These are phyloP conservation scores for Stramonita haemastoma DNA, from an alignment of 2,888 invertebrate genomes.

Conservation along the genomic window DNA sequence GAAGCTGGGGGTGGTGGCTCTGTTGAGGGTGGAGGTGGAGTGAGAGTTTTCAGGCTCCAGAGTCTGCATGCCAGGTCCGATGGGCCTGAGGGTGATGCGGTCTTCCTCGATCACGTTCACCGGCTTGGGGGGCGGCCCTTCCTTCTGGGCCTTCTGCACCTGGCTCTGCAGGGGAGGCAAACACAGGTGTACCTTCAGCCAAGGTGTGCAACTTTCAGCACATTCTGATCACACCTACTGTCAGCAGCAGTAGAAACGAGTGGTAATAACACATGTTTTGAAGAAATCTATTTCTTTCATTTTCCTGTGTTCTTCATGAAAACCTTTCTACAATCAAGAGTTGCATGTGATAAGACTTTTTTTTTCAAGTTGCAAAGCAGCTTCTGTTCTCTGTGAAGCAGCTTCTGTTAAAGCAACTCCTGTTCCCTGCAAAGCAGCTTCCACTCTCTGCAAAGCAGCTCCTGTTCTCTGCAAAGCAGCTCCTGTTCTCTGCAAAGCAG, in stretches of 20 bases:
- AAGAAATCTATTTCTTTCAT: no score
- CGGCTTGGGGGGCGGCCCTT: constrained; percentile 57
- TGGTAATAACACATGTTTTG: no score
- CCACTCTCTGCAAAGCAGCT: no score
- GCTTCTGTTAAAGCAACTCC: no score
- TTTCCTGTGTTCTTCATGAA: not conserved
- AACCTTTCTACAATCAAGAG: no score
- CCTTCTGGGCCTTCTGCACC: constrained; percentile 43
- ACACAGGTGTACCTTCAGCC: not conserved
- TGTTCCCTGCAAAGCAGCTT: no score
- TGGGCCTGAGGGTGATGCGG: constrained; percentile 76
- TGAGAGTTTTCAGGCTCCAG: constrained; percentile 71
- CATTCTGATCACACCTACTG: no score
- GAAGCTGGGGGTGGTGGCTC: constrained; percentile 70
- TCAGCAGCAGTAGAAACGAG: not conserved
- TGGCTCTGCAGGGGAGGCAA: constrained; percentile 49
- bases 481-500: no score
- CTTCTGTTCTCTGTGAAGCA: no score
- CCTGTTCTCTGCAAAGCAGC: no score
- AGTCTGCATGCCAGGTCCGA: constrained; percentile 75
- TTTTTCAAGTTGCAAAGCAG: no score
- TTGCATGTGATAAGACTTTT: no score
- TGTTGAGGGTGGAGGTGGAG: constrained; percentile 65
- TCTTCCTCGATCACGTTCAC: constrained; percentile 73
- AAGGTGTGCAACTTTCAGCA: not conserved